Conservation (phyloP, 2,113 vertebrate species). For the Solea solea region DNA sequence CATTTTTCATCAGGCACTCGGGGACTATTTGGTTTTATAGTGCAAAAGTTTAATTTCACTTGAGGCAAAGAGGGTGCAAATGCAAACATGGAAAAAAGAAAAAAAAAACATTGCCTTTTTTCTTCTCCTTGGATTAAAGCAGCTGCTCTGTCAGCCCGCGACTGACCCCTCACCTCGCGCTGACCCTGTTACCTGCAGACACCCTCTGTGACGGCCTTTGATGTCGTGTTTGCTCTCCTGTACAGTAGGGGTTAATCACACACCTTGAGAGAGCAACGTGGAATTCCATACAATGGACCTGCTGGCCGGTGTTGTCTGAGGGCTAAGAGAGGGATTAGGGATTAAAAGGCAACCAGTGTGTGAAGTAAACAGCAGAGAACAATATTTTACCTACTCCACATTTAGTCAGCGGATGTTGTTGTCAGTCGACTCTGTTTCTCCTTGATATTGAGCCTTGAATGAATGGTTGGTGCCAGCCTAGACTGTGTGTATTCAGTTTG, state of each 20-base stretch:
- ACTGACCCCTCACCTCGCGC: constrained; percentile 64
- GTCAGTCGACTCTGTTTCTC: constrained; percentile 53
- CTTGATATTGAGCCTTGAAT: constrained; percentile 35
- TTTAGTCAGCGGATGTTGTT: constrained; percentile 71
- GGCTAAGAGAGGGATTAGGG: constrained; percentile 77
- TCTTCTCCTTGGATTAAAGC: neutral
- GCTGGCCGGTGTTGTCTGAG: constrained; percentile 73
- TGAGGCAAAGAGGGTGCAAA: constrained; percentile 4
- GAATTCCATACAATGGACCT: constrained; percentile 76
- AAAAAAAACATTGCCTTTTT: neutral
- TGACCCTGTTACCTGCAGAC: constrained; percentile 79
- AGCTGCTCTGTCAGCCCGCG: constrained; percentile 30
- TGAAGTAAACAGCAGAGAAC: constrained; percentile 75
- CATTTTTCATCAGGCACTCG: constrained; percentile 57
- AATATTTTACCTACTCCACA: constrained; percentile 73
- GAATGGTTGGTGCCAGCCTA: constrained; percentile 21
- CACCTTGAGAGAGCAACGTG: constrained; percentile 67
- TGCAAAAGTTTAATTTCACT: constrained; percentile 34
- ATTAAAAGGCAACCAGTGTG: constrained; percentile 77
- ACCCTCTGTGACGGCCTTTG: constrained; percentile 71
- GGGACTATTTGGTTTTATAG: constrained; percentile 50
- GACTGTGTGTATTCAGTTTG: constrained; percentile 11
- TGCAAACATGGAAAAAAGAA: neutral
- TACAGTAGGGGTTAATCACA: constrained; percentile 84
- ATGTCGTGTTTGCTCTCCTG: constrained; percentile 72